Evolutionary conservation across 2,113 vertebrate species (phyloP), one percentile per base, ranked within the genome.

Genomic region (Cyprinodon variegatus): DNA sequence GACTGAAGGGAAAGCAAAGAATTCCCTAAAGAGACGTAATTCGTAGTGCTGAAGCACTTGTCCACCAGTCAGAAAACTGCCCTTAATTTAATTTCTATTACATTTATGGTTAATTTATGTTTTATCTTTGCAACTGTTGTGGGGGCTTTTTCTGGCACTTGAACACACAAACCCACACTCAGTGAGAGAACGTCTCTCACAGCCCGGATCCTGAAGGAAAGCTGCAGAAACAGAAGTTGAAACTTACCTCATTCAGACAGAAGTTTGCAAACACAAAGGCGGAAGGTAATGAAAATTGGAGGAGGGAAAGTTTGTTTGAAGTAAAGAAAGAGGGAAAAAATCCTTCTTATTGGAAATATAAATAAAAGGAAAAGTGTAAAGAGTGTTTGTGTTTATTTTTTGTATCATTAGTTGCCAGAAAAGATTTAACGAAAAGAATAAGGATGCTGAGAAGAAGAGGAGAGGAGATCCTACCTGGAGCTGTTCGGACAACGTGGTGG

Each of bases 381-480:
- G n/a, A 45, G 8, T 43, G 6, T 50, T 17, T 3, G 4, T 2
- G 3, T 59, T 11, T 14, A 46, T 37, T 50, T 15, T 6, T 43
- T 29, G 22, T 29, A 45, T 10, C 40, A 57, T 57, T 29, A 1
- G 39, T 43, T 36, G 39, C 20, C 13, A 50, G n/a, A 57, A n/a
- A 39, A 65, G 22, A 61, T 39, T 14, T 65, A 46, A 29, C 39
- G 14, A 76, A 10, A 45, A 22, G 11, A 61, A 61, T 48, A 70
- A n/a, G 22, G 48, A 65, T 50, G 38, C 59, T 36, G 39, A 57
- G 65, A 37, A 64, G 17, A 11, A 37, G 9, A 48, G 11, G 9
- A 65, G 63, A 70, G 5, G 61, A 65, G n/a, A 4, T 61, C 91
- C 48, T 91, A 93, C 92, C 92, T 93, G 92, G 63, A 93, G 90